Evolutionary conservation across 2,113 vertebrate species (phyloP), one percentile per base, ranked within the genome.

Genomic region (Lontra canadensis): DNA sequence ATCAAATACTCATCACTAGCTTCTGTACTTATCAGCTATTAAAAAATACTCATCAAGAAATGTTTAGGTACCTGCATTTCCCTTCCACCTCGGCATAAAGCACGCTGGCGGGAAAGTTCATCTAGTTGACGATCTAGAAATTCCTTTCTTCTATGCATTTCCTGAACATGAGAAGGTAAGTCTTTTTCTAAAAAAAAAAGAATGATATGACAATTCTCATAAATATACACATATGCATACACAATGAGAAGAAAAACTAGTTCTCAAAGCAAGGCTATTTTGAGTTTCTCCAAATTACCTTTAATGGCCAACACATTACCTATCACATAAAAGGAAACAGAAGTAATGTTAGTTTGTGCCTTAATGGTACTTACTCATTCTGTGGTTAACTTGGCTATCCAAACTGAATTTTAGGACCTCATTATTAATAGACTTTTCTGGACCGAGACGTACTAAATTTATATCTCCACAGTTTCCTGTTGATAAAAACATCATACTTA

Each of bases 381-480:
- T 98, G 31, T 98, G 98, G 69, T 98, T 98, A 26, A 99, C 99
- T 98, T 99, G 99, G 88, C 98, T 98, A 95, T 99, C 99, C 97
- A 99, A 98, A 88, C 99, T 99, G 98, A 99, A 99, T 25, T 25
- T 98, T 5, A 98, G 96, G 18, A 99, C 99, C 13, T 98, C 98
- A 20, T 31, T 98, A 81, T 98, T 99, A 96, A 99, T 99, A 13
- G 98, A 98, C 78, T 97, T 99, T 90, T 99, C 99, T 84, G 98
- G 97, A 52, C 99, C 99, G 63, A 99, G 97, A 69, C 99, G 97
- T 84, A 99, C 99, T 97, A 99, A 96, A 69, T 99, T 99, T 97
- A 99, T 99, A 97, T 99, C 99, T 31, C 99, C 99, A 96, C 99
- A 99, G 84, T 99, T 99, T 55, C 99, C 99, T 99, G 97, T 61